phyloP scores from a whole-genome alignment of 1,140 invertebrate genomes.

The Zaprionus vittiger region DNA sequence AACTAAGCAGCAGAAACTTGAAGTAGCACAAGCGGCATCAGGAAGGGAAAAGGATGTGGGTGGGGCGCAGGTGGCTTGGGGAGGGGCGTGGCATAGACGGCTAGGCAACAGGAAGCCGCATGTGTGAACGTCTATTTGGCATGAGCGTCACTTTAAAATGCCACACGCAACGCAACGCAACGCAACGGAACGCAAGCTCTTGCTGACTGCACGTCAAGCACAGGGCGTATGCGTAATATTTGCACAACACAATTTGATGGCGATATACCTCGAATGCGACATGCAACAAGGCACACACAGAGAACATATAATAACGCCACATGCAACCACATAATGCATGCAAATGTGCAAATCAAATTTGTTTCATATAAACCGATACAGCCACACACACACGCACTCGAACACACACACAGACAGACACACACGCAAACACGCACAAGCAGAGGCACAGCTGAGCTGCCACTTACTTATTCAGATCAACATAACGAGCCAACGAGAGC shows the following conservation, averaged over 20 bases:
- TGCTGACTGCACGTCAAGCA: neutral
- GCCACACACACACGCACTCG: neutral
- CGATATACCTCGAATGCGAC: conserved; percentile 8
- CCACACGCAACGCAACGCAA: conserved; percentile 1
- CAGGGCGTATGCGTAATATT: conserved; percentile 37
- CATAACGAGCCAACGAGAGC: conserved; percentile 41
- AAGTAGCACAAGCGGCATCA: neutral
- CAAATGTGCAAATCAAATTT: conserved; percentile 65
- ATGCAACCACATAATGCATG: conserved; percentile 60
- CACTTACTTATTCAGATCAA: conserved; percentile 70
- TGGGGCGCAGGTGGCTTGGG: no score
- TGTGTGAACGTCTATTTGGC: neutral
- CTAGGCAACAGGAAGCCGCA: conserved; percentile 5
- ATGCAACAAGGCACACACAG: conserved; percentile 19
- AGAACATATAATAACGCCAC: conserved; percentile 26
- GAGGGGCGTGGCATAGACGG: neutral
- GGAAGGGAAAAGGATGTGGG: neutral
- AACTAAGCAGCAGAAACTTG: conserved; percentile 21
- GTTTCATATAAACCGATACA: conserved; percentile 27
- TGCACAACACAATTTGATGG: conserved; percentile 15
- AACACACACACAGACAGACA: neutral
- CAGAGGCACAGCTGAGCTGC: conserved; percentile 15
- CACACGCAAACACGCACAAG: conserved; percentile 2
- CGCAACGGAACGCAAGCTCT: neutral
- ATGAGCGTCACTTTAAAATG: neutral